These are phyloP conservation scores for Cynocephalus volans DNA, from an alignment of 2,113 vertebrate genomes.

Conservation along the genomic window DNA sequence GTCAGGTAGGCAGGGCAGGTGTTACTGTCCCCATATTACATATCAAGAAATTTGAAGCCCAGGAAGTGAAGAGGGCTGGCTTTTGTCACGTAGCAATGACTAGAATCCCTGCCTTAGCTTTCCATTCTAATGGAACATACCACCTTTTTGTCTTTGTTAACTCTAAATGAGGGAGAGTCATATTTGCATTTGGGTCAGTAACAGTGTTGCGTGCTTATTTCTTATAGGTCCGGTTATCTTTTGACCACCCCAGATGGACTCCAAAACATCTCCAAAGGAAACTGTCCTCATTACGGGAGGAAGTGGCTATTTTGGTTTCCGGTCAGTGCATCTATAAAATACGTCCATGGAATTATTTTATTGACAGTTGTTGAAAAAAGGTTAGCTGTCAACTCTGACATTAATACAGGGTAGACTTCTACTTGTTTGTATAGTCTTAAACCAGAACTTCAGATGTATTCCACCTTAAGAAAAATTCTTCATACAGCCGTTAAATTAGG, in stretches of 20 bases:
- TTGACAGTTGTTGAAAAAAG: background rate
- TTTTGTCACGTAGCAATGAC: background rate
- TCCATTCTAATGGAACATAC: background rate
- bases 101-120: background rate
- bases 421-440: background rate
- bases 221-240: conserved; percentile 55
- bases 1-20: background rate
- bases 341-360: background rate
- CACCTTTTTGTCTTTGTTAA: background rate
- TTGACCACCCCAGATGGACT: conserved; percentile 80
- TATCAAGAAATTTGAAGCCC: background rate
- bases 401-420: background rate
- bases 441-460: background rate
- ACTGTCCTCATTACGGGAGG: conserved; percentile 94
- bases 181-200: background rate
- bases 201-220: background rate
- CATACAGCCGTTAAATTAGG: background rate
- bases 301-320: conserved; percentile 95
- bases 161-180: rapidly evolving
- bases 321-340: conserved; percentile 89
- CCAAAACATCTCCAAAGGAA: conserved; percentile 62
- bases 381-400: background rate
- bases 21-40: background rate
- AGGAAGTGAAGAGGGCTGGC: background rate
- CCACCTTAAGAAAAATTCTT: conserved; percentile 30